These are phyloP conservation scores for Bombus superbus DNA, from an alignment of 1,140 invertebrate species.

Conservation along the genomic window DNA sequence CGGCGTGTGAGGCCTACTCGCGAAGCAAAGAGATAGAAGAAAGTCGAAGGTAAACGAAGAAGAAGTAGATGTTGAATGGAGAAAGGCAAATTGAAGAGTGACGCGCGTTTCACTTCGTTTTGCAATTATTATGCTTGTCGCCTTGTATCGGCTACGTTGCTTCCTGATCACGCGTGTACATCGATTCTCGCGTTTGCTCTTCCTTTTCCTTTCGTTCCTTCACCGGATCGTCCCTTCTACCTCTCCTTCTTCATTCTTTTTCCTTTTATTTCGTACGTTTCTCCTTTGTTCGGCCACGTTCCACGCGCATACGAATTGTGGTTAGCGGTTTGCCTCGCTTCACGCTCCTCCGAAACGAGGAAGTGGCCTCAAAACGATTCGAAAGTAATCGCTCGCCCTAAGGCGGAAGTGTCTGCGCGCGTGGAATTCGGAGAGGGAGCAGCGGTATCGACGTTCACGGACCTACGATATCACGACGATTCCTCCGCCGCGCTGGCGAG, in stretches of 20 bases:
- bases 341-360: conserved; percentile 65
- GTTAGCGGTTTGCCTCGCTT: conserved; percentile 71
- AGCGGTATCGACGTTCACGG: conserved; percentile 18
- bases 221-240: too few species aligned
- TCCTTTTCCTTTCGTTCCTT: neutral
- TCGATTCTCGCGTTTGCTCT: neutral
- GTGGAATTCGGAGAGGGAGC: conserved; percentile 36
- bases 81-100: conserved; percentile 39
- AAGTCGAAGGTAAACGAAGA: neutral
- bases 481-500: neutral
- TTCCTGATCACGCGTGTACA: conserved; percentile 37
- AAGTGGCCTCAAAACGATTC: conserved; percentile 52
- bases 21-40: neutral
- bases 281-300: conserved; percentile 32
- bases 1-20: conserved; percentile 36
- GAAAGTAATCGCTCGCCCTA: conserved; percentile 62
- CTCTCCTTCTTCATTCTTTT: neutral
- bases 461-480: conserved; percentile 21
- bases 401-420: conserved; percentile 25
- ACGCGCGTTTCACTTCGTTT: conserved; percentile 19
- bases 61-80: neutral
- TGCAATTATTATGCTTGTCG: conserved; percentile 54
- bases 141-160: conserved; percentile 2
- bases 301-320: conserved; percentile 59
- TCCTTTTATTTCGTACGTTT: neutral